These are phyloP conservation scores for Hemitrygon akajei DNA, from an alignment of 2,797 vertebrate genomes.

Conservation along the genomic window DNA sequence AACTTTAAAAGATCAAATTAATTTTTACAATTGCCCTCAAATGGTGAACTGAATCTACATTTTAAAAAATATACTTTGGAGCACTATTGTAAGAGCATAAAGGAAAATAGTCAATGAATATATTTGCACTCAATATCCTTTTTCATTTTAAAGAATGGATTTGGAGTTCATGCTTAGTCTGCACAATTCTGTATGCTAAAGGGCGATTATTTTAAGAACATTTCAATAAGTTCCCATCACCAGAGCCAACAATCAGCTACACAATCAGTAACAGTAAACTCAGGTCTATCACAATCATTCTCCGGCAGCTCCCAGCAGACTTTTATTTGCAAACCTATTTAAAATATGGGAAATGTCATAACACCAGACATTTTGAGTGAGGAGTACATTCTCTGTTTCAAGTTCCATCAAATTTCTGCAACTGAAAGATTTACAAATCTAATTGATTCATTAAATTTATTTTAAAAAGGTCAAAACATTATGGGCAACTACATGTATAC, in stretches of 20 bases:
- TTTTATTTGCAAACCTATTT: not conserved
- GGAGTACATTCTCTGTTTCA: not conserved
- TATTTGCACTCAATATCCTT: no score
- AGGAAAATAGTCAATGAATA: no score
- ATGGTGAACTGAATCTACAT: no score
- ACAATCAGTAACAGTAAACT: not conserved
- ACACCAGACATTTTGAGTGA: not conserved
- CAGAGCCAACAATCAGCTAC: not conserved
- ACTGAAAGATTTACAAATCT: not conserved
- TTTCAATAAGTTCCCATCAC: not conserved
- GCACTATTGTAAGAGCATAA: no score
- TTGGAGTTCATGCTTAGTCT: not conserved
- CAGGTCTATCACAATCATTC: not conserved
- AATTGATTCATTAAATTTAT: not conserved
- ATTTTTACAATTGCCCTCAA: no score
- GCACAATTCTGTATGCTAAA: not conserved
- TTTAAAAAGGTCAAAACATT: not conserved
- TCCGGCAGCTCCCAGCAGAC: not conserved
- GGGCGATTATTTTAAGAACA: not conserved
- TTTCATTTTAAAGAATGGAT: no score
- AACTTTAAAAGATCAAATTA: no score
- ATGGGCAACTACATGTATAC: slow-evolving; percentile 49
- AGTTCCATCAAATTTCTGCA: not conserved
- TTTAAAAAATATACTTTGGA: no score
- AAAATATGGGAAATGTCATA: not conserved